Evolutionary conservation across 1,140 invertebrate species (phyloP).

Genomic region (Brachionus koreanus): DNA sequence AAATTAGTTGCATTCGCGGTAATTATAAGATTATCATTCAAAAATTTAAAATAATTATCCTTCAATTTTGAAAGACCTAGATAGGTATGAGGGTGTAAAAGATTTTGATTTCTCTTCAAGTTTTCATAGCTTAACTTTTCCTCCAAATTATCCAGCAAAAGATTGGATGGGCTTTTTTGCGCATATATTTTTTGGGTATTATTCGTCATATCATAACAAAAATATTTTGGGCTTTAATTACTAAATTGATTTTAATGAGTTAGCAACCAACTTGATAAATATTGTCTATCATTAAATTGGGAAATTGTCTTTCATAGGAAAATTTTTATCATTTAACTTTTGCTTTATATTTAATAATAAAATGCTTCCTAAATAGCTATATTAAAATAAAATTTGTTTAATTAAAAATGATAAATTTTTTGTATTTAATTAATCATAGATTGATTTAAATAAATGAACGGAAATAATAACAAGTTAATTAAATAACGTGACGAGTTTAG

Average conservation of each 20-base stretch:
- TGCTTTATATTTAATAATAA: no score
- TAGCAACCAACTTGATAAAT: neutral
- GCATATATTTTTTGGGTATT: neutral
- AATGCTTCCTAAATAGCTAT: no score
- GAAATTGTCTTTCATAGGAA: neutral
- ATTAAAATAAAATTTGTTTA: no score
- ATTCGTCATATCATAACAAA: neutral
- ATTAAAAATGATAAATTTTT: no score
- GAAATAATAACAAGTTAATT: neutral
- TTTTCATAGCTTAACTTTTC: neutral
- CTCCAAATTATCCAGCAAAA: neutral
- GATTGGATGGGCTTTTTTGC: neutral
- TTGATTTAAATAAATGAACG: neutral
- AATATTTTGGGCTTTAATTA: neutral
- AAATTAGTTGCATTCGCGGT: neutral
- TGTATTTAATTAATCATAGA: no score
- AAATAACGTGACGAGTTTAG: neutral
- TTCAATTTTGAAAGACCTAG: slow-evolving; percentile 1
- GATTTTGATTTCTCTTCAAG: neutral
- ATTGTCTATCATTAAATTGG: neutral
- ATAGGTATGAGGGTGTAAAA: neutral
- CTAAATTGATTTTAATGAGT: neutral
- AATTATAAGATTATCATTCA: slow-evolving; percentile 21
- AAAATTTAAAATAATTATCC: neutral
- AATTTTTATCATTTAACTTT: neutral